phyloP scores from a whole-genome alignment of 2,113 vertebrate species.

The Steatornis caripensis region DNA sequence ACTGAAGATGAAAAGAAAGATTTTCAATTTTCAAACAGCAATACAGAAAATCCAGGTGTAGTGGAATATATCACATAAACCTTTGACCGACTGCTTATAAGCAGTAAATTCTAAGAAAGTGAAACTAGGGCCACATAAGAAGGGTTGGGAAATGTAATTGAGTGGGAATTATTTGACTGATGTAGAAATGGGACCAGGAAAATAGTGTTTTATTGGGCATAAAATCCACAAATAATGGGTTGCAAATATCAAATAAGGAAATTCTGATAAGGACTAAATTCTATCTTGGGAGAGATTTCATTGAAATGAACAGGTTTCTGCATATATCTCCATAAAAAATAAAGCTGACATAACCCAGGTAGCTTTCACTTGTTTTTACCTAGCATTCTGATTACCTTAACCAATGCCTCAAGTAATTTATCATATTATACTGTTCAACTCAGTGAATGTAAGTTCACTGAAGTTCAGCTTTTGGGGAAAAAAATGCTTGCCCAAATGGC shows the following conservation, averaged over 20 bases:
- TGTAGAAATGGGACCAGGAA: not conserved
- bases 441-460: not conserved
- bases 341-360: not conserved
- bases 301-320: not conserved
- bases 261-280: not conserved
- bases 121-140: not conserved
- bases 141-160: conserved; percentile 15
- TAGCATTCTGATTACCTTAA: not conserved
- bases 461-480: not conserved
- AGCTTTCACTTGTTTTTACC: not conserved
- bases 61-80: conserved; percentile 5
- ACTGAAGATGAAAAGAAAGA: conserved; percentile 37
- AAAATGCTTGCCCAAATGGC: not conserved
- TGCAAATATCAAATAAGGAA: not conserved
- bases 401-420: not conserved
- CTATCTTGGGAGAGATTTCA: not conserved
- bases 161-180: not conserved
- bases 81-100: conserved; percentile 36
- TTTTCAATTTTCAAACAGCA: conserved; percentile 46
- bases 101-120: conserved; percentile 35
- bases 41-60: conserved; percentile 24
- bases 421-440: not conserved
- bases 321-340: not conserved
- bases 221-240: not conserved
- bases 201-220: not conserved